Base-by-base conservation (phyloP, 2,797 vertebrate genomes). In the Crenuchus spilurus region DNA sequence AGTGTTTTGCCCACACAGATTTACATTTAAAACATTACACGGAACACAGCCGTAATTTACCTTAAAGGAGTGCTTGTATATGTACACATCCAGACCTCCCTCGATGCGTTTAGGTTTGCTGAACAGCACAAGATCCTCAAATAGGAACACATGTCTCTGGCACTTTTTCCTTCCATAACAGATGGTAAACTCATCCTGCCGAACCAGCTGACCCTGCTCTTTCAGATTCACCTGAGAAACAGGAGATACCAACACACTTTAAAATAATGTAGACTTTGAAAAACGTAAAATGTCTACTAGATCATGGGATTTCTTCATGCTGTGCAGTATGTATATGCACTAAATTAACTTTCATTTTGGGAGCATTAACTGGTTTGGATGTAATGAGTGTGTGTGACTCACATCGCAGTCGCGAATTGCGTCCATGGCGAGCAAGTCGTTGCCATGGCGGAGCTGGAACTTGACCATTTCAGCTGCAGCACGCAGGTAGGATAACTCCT, bases 21-120 rank as follows among this genome's bases (percentile, higher is more conserved):
- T n/a, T n/a, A n/a, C n/a, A n/a, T n/a, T n/a, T n/a, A n/a, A n/a
- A n/a, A n/a, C n/a, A n/a, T 14, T 18, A 31, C n/a, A 44, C 37
- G 8, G n/a, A 6, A 8, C 6, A 44, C 18, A 22, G 2, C 35
- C 3, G 10, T 52, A 14, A 51, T 74, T 76, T 86, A 97, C 97
- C 93, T 99, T 99, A 84, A 97, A 98, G 57, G 96, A 98, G 31
- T 94, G 92, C 62, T 99, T 99, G 89, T 99, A 99, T 83, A 96
- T 89, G 72, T 96, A 98, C 7, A 93, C 91, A 11, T 96, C 94
- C 24, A 94, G 87, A 2, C 96, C 95, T 0, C 94, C 90, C 48
- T 95, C 94, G 0, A 96, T 90, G 69, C 89, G 93, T 83, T 95
- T 98, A 49, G 95, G 94, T 84, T 99, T 99, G 85, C 97, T 99